phyloP scores from a whole-genome alignment of 1,140 invertebrate species.

The Zeugodacus cucurbitae region DNA sequence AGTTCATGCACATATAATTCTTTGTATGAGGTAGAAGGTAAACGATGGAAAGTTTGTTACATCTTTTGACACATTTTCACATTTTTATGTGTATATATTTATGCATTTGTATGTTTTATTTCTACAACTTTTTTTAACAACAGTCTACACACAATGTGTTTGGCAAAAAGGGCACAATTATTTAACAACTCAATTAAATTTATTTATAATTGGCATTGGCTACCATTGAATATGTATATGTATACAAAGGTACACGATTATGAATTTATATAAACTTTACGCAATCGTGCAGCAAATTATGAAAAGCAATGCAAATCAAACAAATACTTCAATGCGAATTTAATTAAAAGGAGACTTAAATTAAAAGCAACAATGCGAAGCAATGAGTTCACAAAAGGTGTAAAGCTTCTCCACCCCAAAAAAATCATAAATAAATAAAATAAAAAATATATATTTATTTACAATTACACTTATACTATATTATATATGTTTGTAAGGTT shows the following conservation, averaged over 20 bases:
- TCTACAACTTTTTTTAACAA: background rate
- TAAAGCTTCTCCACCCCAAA: background rate
- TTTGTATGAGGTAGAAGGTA: no score
- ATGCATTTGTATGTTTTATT: background rate
- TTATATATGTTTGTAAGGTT: background rate
- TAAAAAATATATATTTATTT: background rate
- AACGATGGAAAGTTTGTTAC: no score
- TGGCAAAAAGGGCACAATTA: background rate
- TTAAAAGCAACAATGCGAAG: background rate
- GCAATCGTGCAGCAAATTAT: slow-evolving; percentile 9
- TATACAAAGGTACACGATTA: background rate
- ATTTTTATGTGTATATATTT: background rate
- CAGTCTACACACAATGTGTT: background rate
- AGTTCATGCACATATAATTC: no score
- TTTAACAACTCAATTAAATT: background rate
- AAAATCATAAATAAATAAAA: background rate
- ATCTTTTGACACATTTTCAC: background rate
- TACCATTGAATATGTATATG: background rate
- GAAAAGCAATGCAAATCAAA: background rate
- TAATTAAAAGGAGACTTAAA: background rate
- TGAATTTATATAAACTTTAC: background rate
- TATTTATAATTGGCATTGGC: background rate
- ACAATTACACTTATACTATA: no score
- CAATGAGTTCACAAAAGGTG: background rate
- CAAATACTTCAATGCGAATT: background rate